A percentile compares a stretch with the other conserved stretches of the same genome.
phyloP scores from a whole-genome alignment of 2,888 invertebrate genomes.

The Troglohyphantes excavatus region DNA sequence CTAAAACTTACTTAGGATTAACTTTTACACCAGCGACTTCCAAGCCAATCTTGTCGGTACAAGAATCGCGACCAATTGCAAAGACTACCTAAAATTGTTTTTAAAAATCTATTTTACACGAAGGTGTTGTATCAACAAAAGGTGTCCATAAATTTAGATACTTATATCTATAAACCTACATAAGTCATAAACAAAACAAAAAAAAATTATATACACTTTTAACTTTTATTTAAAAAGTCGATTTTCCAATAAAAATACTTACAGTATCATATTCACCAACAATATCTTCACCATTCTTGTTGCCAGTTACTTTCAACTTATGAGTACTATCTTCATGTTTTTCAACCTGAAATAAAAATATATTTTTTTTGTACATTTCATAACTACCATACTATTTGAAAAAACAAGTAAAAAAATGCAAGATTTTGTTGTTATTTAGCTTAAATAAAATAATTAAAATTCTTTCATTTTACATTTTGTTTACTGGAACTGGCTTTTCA shows the following conservation, averaged over 20 bases:
- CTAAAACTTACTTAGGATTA: conserved; percentile 82
- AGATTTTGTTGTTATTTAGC: no score
- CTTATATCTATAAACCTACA: neutral
- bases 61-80: conserved; percentile 85
- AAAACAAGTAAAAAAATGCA: no score
- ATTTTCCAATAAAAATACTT: conserved; percentile 63
- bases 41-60: conserved; percentile 85
- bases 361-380: no score
- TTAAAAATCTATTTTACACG: no score
- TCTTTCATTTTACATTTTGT: no score
- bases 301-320: conserved; percentile 82
- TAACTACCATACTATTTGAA: no score
- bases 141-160: neutral
- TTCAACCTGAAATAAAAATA: conserved; percentile 84
- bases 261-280: conserved; percentile 85
- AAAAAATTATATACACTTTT: neutral
- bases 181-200: neutral
- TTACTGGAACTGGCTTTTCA: no score
- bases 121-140: no score
- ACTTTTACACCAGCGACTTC: conserved; percentile 89
- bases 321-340: conserved; percentile 84
- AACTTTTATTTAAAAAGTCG: no score
- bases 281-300: conserved; percentile 82
- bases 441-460: no score
- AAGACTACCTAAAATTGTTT: conserved; percentile 84